Conservation (phyloP, 2,797 vertebrate species). For the Zalophus californianus region DNA sequence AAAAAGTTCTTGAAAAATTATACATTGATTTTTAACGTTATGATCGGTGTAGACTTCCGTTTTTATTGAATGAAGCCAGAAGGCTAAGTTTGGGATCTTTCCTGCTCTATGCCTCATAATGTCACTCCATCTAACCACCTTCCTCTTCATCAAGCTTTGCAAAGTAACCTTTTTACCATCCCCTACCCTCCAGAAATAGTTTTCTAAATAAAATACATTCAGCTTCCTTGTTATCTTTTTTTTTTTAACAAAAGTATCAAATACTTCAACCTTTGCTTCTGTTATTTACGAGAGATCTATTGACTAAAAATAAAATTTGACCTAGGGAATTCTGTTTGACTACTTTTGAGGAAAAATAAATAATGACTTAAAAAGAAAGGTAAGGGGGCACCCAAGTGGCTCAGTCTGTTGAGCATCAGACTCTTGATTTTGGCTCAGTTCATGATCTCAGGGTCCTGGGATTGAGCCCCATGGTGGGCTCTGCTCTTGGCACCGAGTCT, state of each 20-base stretch:
- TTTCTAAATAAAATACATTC: constrained; percentile 28
- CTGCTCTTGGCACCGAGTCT: not conserved
- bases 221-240: not conserved
- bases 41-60: not conserved
- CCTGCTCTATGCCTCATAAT: not conserved
- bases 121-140: not conserved
- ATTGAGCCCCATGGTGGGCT: not conserved
- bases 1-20: constrained; percentile 14
- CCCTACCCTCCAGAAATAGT: not conserved
- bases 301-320: constrained; percentile 58
- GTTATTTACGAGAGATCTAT: constrained; percentile 25
- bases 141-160: not conserved
- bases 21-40: constrained; percentile 13
- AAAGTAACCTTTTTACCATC: not conserved
- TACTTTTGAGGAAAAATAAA: constrained; percentile 34
- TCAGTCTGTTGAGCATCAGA: not conserved
- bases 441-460: not conserved
- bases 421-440: not conserved
- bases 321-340: constrained; percentile 20
- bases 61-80: constrained; percentile 44
- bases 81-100: not conserved
- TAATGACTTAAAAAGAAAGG: constrained; percentile 56
- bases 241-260: constrained; percentile 43
- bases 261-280: constrained; percentile 28
- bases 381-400: not conserved